A percentile compares a stretch with the other conserved stretches of the same genome.
phyloP scores from a whole-genome alignment of 2,113 vertebrate species.

The Nycticorax nycticorax region DNA sequence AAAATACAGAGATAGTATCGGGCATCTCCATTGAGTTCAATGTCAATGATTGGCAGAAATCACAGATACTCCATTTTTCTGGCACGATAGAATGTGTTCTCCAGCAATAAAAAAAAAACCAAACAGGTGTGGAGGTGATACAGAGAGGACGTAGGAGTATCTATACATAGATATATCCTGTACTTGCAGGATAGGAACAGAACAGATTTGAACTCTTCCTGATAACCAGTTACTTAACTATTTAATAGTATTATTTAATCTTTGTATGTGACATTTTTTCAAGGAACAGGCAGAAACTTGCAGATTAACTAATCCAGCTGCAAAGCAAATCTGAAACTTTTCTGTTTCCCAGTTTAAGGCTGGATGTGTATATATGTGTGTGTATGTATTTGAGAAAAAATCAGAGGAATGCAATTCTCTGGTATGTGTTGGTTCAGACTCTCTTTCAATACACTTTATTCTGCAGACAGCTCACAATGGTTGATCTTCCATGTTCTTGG shows the following conservation, averaged over 20 bases:
- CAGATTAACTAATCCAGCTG: not conserved
- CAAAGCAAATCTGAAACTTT: not conserved
- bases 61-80: not conserved
- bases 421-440: not conserved
- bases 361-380: not conserved
- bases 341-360: not conserved
- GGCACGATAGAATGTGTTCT: not conserved
- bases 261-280: not conserved
- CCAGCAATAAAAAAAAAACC: not conserved
- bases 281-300: not conserved
- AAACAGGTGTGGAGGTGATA: not conserved
- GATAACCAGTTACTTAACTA: not conserved
- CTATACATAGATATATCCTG: not conserved
- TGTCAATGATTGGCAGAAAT: not conserved
- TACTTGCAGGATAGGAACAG: not conserved
- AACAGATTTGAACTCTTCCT: not conserved
- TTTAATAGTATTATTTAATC: not conserved
- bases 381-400: not conserved
- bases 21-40: not conserved
- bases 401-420: not conserved
- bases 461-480: not conserved
- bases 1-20: constrained; percentile 1
- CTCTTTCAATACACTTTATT: not conserved
- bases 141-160: not conserved
- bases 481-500: not conserved